Evolutionary conservation across 1,140 invertebrate species (phyloP).

Genomic region (Drosophila neocordata): DNA sequence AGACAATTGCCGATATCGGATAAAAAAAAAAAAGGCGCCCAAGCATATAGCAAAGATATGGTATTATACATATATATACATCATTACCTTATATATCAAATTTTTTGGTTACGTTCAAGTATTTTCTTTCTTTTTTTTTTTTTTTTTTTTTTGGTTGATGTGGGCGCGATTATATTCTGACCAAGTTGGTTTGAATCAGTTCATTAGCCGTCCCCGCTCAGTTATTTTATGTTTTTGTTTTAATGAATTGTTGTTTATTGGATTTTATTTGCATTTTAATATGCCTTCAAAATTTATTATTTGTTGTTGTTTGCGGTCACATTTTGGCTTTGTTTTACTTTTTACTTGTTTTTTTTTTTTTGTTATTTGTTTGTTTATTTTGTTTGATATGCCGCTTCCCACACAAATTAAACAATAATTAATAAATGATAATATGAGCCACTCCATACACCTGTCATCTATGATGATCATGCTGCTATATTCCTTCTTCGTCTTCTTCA

Average conservation of each 20-base stretch:
- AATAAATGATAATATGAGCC: conserved; percentile 71
- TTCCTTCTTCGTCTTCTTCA: too few relatives aligned
- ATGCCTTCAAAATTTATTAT: conserved; percentile 58
- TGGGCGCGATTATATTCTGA: conserved; percentile 1
- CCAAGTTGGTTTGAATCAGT: conserved; percentile 1
- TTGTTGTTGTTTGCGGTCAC: conserved; percentile 54
- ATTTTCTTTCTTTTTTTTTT: too few relatives aligned
- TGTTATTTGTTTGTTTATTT: neutral
- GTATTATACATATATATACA: too few relatives aligned
- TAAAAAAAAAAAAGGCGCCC: too few relatives aligned
- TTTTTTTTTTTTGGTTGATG: neutral
- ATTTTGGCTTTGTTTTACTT: conserved; percentile 5
- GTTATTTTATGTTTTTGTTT: conserved; percentile 29
- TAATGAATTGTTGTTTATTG: conserved; percentile 79
- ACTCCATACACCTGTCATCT: neutral
- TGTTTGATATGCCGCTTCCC: conserved; percentile 66
- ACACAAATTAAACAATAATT: conserved; percentile 80
- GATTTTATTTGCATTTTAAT: conserved; percentile 73
- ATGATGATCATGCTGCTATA: neutral
- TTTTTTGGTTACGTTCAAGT: too few relatives aligned
- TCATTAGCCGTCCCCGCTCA: neutral
- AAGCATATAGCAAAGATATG: too few relatives aligned
- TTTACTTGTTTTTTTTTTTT: neutral
- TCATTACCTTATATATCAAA: neutral
- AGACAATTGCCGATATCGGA: too few relatives aligned